Conservation (phyloP, 2,797 vertebrate genomes). For the Sphenopsis melanotis region DNA sequence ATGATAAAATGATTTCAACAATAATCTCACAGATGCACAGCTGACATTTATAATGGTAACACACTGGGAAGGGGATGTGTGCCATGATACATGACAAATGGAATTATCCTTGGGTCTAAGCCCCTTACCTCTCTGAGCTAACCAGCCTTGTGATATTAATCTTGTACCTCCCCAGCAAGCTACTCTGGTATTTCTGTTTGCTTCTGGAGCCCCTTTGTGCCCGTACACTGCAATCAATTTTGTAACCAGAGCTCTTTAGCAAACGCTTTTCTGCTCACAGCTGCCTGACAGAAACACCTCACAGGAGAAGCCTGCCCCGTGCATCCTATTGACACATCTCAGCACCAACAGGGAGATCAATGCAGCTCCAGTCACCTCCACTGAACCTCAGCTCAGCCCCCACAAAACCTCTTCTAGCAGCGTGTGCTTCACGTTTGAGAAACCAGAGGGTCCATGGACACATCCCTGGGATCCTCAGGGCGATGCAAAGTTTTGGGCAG, state of each 20-base stretch:
- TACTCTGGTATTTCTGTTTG: not conserved
- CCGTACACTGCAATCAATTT: not conserved
- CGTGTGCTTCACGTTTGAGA: not conserved
- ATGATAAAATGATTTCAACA: constrained; percentile 41
- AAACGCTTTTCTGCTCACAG: not conserved
- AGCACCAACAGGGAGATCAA: not conserved
- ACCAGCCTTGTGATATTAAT: not conserved
- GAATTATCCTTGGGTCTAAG: constrained; percentile 39
- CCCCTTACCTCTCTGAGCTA: constrained; percentile 14
- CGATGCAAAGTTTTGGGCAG: not conserved
- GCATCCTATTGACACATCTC: not conserved
- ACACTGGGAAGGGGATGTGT: constrained; percentile 43
- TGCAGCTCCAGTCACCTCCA: not conserved
- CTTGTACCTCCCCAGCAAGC: not conserved
- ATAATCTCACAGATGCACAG: constrained; percentile 32
- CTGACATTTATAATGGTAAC: constrained; percentile 51
- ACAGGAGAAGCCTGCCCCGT: not conserved
- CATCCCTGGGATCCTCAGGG: not conserved
- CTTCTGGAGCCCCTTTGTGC: not conserved
- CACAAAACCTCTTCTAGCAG: not conserved
- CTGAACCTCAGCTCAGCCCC: not conserved
- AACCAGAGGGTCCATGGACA: not conserved
- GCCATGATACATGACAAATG: constrained; percentile 45
- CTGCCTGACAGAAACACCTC: not conserved
- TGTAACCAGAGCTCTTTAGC: not conserved